Evolutionary conservation across 2,888 invertebrate species (phyloP), one percentile per base, ranked within the genome.

Genomic region (Caradrina clavipalpis): DNA sequence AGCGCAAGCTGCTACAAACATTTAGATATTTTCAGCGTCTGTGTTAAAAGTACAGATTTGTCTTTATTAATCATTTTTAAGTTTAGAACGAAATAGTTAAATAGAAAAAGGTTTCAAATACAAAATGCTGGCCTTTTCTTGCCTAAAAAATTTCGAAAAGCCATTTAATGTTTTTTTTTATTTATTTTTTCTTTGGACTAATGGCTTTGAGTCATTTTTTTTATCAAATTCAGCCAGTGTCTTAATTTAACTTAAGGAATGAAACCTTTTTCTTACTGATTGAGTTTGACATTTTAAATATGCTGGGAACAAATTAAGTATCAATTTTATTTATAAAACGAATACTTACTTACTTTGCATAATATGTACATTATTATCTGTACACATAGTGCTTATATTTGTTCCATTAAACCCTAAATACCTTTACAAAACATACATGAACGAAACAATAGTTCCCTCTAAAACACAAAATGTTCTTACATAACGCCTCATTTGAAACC

Each of bases 401-500:
- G 35, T 6, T 26, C 17, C 19, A 47, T 21, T 49, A 42, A 54
- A 21, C n/a, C 35, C 4, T 21, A 17, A 7, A 17, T 47, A 15
- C 10, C 56, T 39, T 70, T 70, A 72, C 50, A 22, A 13, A 59
- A 71, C 42, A 39, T 39, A 15, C 26, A 26, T 45, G 4, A 39
- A 57, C 42, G 22, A 2, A 57, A n/a, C 31, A 26, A 19, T 6
- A 59, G 26, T 39, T 39, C 22, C 39, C n/a, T 45, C 11, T 19
- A 26, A 58, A 69, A 57, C 57, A 68, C 11, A 58, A 50, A 60
- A n/a, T 15, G 10, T 39, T n/a, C 15, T 53, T 39, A 58, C 7
- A 10, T 22, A 58, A 62, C 15, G n/a, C 45, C 54, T 59, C 57
- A 72, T 76, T 61, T 51, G 13, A 49, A 19, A 59, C 22, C 49